A percentile compares a stretch with the other conserved stretches of the same genome.
These are phyloP conservation scores for Falco berigora DNA, from an alignment of 2,797 vertebrate species.

Conservation along the genomic window DNA sequence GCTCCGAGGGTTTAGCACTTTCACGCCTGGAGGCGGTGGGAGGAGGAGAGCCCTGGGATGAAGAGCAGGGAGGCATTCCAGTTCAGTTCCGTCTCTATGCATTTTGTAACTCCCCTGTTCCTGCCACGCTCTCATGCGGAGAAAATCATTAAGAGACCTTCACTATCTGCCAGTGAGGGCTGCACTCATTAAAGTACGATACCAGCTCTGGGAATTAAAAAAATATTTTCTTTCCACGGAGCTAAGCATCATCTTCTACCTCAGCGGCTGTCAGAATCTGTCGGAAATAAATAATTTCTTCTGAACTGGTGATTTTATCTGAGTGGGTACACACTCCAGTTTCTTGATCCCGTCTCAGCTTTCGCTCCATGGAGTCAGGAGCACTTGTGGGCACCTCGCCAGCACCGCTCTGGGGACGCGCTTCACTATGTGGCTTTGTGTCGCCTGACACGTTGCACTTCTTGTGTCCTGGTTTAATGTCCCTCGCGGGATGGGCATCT, in stretches of 20 bases:
- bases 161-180: neutral
- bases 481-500: neutral
- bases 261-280: neutral
- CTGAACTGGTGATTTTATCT: neutral
- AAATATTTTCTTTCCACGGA: neutral
- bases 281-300: neutral
- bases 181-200: neutral
- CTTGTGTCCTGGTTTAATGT: neutral
- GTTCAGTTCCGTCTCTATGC: neutral
- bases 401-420: neutral
- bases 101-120: neutral
- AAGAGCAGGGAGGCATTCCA: slow-evolving; percentile 5
- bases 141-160: neutral
- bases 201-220: neutral
- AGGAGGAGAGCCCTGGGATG: slow-evolving; percentile 3
- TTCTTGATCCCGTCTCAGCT: neutral
- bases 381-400: neutral
- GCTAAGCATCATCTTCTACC: neutral
- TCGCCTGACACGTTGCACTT: neutral
- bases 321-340: neutral
- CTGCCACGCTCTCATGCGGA: neutral
- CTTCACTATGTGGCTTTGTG: neutral
- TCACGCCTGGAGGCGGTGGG: slow-evolving; percentile 9
- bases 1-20: slow-evolving; percentile 4
- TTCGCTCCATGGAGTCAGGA: neutral